Evolutionary conservation across 2,797 vertebrate genomes (phyloP), one percentile per base, ranked within the genome.

Genomic region (Scyliorhinus canicula): DNA sequence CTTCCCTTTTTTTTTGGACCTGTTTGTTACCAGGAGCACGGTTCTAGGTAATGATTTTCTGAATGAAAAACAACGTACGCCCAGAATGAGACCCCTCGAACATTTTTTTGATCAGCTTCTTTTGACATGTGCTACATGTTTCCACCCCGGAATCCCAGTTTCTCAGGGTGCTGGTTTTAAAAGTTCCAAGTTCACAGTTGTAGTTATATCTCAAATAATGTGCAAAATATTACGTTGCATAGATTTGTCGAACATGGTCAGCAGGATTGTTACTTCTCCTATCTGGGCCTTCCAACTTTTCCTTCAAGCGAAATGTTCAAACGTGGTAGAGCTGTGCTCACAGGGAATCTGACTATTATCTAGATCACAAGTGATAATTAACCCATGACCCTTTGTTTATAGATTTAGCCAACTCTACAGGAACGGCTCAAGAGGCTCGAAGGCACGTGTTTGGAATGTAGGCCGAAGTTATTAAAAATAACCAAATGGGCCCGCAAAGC

Each of bases 151-250:
- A 50, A 71, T 94, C 67, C 47, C 6, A 52, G 2, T 93, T 71
- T 71, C 4, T 52, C 1, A n/a, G 35, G 19, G 60, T 40, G 57
- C 57, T 91, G 35, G 88, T 93, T 50, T 71, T 60, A 60, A n/a
- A 90, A 55, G 21, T 55, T 74, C 93, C 19, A 94, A 71, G 47
- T 94, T 94, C 67, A 93, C 67, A 94, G 93, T 94, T 74, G 52
- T 74, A 60, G 55, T 60, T 52, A 55, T 88, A 40, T 55, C 47
- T 52, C 28, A 94, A 94, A 74, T 21, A 94, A 52, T 94, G 93
- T 94, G 93, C 93, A 94, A 94, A 94, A 94, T 94, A 94, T 74
- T 94, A 7, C 21, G 67, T 71, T 94, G 40, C 67, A 94, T 71
- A 94, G 67, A 52, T 35, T 71, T 24, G 14, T 74, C 74, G 50